Base-by-base conservation (phyloP, 2,888 invertebrate genomes). In the Falcaria lacertinaria region DNA sequence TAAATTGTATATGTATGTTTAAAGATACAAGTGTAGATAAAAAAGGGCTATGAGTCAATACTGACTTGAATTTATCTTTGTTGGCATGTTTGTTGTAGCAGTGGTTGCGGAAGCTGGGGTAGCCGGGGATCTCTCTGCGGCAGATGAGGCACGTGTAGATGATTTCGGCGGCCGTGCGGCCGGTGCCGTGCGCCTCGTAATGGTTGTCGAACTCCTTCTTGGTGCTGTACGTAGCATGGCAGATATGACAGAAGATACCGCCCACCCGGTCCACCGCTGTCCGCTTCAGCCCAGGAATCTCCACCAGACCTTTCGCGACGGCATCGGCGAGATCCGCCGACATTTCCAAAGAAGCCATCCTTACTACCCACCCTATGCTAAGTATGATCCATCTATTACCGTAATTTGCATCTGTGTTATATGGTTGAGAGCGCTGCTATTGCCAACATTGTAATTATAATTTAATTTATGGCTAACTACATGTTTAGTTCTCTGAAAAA, bases 91-190 rank as follows among this genome's bases (percentile, higher is more conserved):
- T 72, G 38, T 67, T 66, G 64, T 92, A 92, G 71, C 92, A 91
- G 69, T 92, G 92, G 19, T 90, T 91, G 42, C 91, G 80, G 72
- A 91, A 91, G 44, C 89, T 90, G 1, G 89, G 83, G 65, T 92
- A 92, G 42, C 86, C 86, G 28, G 79, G 72, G 48, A 90, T 82
- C 48, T 90, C 86, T 56, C 89, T 90, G 55, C 79, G 80, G 64
- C 92, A 92, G 48, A 83, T 82, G 5, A 91, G 89, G 64, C 92
- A 92, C 5, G 91, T 91, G 69, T 92, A 92, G 15, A 89, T 74
- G 34, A 83, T 75, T 2, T 71, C 70, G 13, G 59, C 51, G 6
- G 70, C 70, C n/a, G 59, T 50, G 5, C 46, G 58, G 15, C 61
- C 64, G 19, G 57, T 52, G 5, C 88, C 82, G 48, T 86, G 84